phyloP scores from a whole-genome alignment of 2,888 invertebrate genomes.

The Polyommatus iphigenia region DNA sequence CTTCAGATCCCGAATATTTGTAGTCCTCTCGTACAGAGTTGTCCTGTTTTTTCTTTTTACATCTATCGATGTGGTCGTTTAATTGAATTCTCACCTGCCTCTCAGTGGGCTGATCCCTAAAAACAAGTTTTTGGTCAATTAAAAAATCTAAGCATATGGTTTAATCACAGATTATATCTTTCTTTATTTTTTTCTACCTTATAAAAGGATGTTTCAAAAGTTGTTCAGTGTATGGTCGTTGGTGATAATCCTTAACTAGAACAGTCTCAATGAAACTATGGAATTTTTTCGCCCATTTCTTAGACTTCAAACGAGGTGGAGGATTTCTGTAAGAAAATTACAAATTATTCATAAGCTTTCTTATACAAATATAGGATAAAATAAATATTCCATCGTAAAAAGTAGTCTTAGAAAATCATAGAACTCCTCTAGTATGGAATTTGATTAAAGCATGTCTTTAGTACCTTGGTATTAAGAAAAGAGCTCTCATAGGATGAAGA shows the following conservation, averaged over 20 bases:
- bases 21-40: slow-evolving; percentile 88
- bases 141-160: not conserved
- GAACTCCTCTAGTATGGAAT: too few species aligned
- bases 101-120: slow-evolving; percentile 97
- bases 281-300: slow-evolving; percentile 99
- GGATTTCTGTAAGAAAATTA: slow-evolving; percentile 85
- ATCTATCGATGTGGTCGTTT: slow-evolving; percentile 98
- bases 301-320: slow-evolving; percentile 97
- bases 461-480: slow-evolving; percentile 95
- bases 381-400: not conserved
- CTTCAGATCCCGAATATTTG: slow-evolving; percentile 97
- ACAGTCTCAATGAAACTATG: slow-evolving; percentile 99
- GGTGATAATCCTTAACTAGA: slow-evolving; percentile 99
- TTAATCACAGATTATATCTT: not conserved
- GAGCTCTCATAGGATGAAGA: slow-evolving; percentile 99
- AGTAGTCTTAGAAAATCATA: not conserved
- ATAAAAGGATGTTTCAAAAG: slow-evolving; percentile 98
- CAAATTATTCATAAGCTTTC: not conserved
- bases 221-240: slow-evolving; percentile 98
- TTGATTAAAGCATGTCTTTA: not conserved
- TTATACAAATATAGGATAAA: not conserved
- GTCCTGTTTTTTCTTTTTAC: slow-evolving; percentile 96
- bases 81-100: slow-evolving; percentile 98
- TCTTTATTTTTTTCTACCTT: slow-evolving; percentile 59
- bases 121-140: not conserved